Evolutionary conservation across 2,797 vertebrate genomes (phyloP).

Genomic region (Myripristis jacobus): DNA sequence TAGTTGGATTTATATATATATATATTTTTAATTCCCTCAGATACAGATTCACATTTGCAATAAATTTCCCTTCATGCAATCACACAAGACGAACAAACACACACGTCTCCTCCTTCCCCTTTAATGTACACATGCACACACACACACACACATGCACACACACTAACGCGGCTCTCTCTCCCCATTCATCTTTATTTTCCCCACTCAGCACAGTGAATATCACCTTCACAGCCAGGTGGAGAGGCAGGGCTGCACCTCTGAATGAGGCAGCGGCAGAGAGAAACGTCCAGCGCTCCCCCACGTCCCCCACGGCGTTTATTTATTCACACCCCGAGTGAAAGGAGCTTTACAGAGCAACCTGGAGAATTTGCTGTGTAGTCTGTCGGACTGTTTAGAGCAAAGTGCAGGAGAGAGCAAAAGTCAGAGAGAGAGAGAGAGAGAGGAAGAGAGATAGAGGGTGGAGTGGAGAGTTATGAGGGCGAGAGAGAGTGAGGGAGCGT

Average conservation of each 20-base stretch:
- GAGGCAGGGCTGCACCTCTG: constrained; percentile 32
- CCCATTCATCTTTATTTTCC: constrained; percentile 38
- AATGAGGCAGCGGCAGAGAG: constrained; percentile 33
- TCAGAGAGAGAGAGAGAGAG: constrained; percentile 19
- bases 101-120: constrained; percentile 5
- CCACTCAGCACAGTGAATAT: constrained; percentile 43
- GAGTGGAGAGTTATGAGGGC: constrained; percentile 18
- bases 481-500: constrained; percentile 1
- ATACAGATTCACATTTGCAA: not conserved
- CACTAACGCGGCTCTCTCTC: not conserved
- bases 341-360: constrained; percentile 48
- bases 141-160: constrained; percentile 24
- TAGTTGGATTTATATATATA: not conserved
- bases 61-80: not conserved
- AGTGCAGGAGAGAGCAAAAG: constrained; percentile 45
- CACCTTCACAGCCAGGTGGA: constrained; percentile 56
- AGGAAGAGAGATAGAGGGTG: not conserved
- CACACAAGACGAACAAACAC: not conserved
- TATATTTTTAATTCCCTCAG: too few relatives aligned
- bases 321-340: constrained; percentile 60
- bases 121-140: not conserved
- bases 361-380: constrained; percentile 44
- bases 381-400: constrained; percentile 45
- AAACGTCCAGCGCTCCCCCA: constrained; percentile 29
- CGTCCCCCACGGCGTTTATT: constrained; percentile 42